These are phyloP conservation scores for Nephrotoma flavescens DNA, from an alignment of 2,888 invertebrate species.

Conservation along the genomic window DNA sequence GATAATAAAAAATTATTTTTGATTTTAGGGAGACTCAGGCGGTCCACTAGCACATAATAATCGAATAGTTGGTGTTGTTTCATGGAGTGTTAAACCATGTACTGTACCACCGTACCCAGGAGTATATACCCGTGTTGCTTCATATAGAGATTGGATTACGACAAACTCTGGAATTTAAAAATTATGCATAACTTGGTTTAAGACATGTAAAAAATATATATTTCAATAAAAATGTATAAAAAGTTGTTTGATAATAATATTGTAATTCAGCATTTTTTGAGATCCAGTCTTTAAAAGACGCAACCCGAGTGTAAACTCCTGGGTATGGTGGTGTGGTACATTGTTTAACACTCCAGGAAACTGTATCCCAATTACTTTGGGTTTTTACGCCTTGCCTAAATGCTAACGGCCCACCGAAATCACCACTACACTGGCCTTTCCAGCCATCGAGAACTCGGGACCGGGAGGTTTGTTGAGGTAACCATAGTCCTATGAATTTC, in stretches of 20 bases:
- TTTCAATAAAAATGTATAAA: too few species aligned
- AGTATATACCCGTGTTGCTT: neutral
- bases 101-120: neutral
- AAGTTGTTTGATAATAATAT: neutral
- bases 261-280: neutral
- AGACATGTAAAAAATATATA: too few species aligned
- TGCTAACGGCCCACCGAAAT: neutral
- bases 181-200: too few species aligned
- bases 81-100: neutral
- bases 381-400: neutral
- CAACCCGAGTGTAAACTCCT: neutral
- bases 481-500: neutral
- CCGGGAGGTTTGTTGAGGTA: neutral
- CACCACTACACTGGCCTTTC: neutral
- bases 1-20: too few species aligned
- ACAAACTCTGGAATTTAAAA: too few species aligned
- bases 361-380: neutral
- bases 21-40: neutral
- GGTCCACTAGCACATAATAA: neutral
- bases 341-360: neutral
- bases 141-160: neutral
- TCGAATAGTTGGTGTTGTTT: neutral
- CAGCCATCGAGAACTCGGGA: neutral
- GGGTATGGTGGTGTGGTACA: neutral
- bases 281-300: neutral